Percentiles rank a stretch among this genome's conserved stretches.
Conservation (phyloP, 2,797 vertebrate genomes). For the Synaphobranchus kaupii region DNA sequence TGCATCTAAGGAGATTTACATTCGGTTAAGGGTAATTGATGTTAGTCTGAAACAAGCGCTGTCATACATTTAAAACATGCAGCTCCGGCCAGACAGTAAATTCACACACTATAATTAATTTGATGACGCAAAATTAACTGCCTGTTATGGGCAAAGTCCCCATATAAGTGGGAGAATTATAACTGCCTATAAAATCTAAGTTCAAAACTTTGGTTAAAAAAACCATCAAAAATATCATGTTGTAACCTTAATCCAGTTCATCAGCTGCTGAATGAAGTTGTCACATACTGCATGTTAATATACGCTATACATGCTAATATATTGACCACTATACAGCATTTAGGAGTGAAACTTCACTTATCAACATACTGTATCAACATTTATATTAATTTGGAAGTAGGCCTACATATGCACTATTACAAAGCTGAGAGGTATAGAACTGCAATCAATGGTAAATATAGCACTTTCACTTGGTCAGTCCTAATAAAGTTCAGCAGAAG, state of each 20-base stretch:
- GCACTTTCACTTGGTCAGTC: neutral
- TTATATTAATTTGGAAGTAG: neutral
- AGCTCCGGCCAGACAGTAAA: neutral
- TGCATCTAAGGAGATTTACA: neutral
- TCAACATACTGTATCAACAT: neutral
- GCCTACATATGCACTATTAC: neutral
- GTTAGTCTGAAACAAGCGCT: neutral
- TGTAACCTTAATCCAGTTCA: neutral
- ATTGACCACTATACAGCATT: neutral
- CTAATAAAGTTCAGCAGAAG: neutral
- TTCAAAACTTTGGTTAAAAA: neutral
- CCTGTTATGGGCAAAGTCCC: neutral
- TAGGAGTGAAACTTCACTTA: neutral
- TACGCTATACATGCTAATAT: neutral
- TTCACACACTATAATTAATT: neutral
- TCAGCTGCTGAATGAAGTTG: neutral
- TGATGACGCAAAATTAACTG: neutral
- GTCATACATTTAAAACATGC: constrained; percentile 13
- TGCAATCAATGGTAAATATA: neutral
- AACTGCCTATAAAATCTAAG: neutral
- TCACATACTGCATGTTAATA: neutral
- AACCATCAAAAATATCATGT: neutral
- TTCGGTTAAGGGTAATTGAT: constrained; percentile 14
- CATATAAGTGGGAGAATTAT: neutral
- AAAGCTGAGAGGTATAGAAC: neutral